Conservation (phyloP, 2,113 vertebrate genomes). For the Microtus richardsoni region DNA sequence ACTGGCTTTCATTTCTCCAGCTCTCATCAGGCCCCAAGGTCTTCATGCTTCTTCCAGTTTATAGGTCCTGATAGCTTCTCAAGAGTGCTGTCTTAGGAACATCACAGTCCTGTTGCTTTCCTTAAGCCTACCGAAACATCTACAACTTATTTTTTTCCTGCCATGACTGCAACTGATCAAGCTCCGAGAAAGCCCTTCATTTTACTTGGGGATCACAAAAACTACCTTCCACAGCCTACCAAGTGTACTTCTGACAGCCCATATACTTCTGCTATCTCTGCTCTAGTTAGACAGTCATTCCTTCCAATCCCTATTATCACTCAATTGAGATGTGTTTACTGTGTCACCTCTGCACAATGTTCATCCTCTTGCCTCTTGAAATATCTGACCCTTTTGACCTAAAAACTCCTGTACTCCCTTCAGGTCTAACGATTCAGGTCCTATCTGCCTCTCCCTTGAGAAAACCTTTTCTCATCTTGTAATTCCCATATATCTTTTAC, state of each 20-base stretch:
- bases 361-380: not conserved
- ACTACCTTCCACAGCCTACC: not conserved
- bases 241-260: not conserved
- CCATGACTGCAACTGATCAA: not conserved
- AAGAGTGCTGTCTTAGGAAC: not conserved
- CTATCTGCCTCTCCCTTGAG: not conserved
- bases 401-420: not conserved
- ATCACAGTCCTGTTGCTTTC: not conserved
- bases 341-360: not conserved
- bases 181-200: not conserved
- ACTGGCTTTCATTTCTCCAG: not conserved
- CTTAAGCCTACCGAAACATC: not conserved
- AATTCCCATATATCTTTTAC: not conserved
- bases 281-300: not conserved
- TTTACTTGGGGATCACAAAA: not conserved
- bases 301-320: not conserved
- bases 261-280: not conserved
- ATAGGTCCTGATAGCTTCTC: not conserved
- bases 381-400: not conserved
- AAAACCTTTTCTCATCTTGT: not conserved
- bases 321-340: not conserved
- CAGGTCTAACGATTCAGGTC: not conserved
- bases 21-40: not conserved
- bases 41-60: not conserved
- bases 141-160: not conserved